Evolutionary conservation across 2,113 vertebrate genomes (phyloP), one percentile per base, ranked within the genome.

Genomic region (Neodontobutis hainanensis): DNA sequence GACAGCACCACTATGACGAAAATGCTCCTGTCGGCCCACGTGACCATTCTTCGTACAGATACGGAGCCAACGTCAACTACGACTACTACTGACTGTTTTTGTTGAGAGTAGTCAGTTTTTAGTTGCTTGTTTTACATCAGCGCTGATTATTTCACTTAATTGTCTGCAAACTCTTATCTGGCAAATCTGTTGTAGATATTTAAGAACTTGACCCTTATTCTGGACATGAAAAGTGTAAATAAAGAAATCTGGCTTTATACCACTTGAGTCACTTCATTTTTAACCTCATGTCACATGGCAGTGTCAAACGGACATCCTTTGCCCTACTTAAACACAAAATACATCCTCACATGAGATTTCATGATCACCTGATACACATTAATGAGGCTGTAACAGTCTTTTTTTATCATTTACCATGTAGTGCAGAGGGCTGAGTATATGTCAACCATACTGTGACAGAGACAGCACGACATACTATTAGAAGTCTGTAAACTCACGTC

Each of bases 1-100:
- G 96, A 44, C 96, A 96, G 19, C 95, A 95, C 61, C 96, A 98
- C 73, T 95, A 97, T 0, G 97, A 98, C 2, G 97, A 97, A 59
- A 97, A 98, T 5, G 40, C 95, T 0, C 92, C 96, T 0, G 88
- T 94, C 0, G 94, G 91, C 9, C 95, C 96, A 0, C 90, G 78
- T 5, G 87, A 92, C 60, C 80, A 91, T 0, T 10, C 89, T 3
- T 77, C 85, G 19, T 93, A 95, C 85, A 89, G 96, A 70, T 93
- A 96, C 0, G 95, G 97, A 8, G 95, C 96, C 5, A 82, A 92
- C 0, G 95, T 97, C 83, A 98, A 98, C 83, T 99, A 98, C 0
- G 95, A 98, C 0, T 95, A 98, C 81, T 96, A 97, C 75, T 98
- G 89, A 87, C 49, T 35, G 9, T 45, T 1, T 16, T 32, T 46